These are phyloP conservation scores for Chymomyza procnemis DNA, from an alignment of 2,888 invertebrate genomes.

Conservation along the genomic window DNA sequence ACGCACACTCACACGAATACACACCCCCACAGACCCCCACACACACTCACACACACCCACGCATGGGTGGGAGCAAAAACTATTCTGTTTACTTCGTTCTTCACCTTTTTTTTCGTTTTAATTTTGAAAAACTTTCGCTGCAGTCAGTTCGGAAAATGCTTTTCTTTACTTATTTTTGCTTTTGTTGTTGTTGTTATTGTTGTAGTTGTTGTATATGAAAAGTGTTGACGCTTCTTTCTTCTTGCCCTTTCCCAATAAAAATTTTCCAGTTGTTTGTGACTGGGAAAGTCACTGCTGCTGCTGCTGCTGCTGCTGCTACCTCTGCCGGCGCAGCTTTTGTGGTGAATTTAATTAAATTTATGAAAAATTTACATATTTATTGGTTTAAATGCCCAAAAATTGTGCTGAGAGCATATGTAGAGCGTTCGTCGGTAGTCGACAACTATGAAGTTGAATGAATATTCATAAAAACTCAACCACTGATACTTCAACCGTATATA, in stretches of 20 bases:
- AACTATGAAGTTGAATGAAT: slow-evolving; percentile 51
- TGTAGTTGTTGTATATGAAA: slow-evolving; percentile 16
- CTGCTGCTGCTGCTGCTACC: slow-evolving; percentile 11
- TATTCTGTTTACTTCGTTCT: slow-evolving; percentile 1
- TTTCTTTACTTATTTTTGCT: slow-evolving; percentile 13
- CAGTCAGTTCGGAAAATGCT: neutral
- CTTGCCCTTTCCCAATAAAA: neutral
- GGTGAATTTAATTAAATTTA: slow-evolving; percentile 74
- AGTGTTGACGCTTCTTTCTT: slow-evolving; percentile 8
- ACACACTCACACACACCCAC: slow-evolving; percentile 26
- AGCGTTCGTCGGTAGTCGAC: slow-evolving; percentile 31
- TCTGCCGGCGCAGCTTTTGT: slow-evolving; percentile 14
- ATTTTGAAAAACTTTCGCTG: slow-evolving; percentile 10
- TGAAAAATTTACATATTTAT: slow-evolving; percentile 74
- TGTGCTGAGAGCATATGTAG: slow-evolving; percentile 39
- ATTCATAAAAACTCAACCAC: slow-evolving; percentile 47
- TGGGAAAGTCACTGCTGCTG: neutral
- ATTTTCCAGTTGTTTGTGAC: neutral
- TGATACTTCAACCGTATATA: neutral
- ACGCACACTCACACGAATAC: neutral
- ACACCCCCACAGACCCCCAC: slow-evolving; percentile 3
- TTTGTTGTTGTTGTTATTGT: slow-evolving; percentile 11
- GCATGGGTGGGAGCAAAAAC: slow-evolving; percentile 20
- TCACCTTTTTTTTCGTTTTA: slow-evolving; percentile 17
- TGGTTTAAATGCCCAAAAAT: slow-evolving; percentile 68